Conservation (phyloP, 2,888 invertebrate species). For the Trisateles emortualis region DNA sequence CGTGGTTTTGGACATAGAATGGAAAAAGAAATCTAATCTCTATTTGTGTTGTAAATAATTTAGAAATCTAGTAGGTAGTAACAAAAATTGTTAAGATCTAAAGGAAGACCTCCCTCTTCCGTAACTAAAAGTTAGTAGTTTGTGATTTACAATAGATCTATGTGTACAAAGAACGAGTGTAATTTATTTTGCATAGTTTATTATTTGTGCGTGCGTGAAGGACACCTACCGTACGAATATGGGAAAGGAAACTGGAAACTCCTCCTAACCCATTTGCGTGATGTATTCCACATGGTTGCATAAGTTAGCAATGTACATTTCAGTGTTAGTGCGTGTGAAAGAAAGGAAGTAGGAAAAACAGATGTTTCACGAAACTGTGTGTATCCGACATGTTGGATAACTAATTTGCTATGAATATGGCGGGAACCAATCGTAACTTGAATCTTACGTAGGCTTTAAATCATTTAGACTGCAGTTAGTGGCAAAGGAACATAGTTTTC, state of each 20-base stretch:
- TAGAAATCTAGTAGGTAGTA: too few species aligned
- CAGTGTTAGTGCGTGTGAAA: slow-evolving; percentile 60
- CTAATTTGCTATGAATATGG: slow-evolving; percentile 22
- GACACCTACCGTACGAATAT: neutral
- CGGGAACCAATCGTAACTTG: slow-evolving; percentile 21
- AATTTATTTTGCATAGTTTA: neutral
- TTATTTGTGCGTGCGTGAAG: neutral
- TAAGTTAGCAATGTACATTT: slow-evolving; percentile 48
- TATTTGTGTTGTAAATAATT: too few species aligned
- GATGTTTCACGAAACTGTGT: slow-evolving; percentile 23
- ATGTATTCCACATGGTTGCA: slow-evolving; percentile 63
- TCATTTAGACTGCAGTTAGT: slow-evolving; percentile 7
- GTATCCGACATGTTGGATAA: slow-evolving; percentile 52
- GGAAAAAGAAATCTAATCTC: too few species aligned
- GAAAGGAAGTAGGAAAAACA: slow-evolving; percentile 71
- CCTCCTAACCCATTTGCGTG: slow-evolving; percentile 57
- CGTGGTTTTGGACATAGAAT: too few species aligned
- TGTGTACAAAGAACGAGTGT: too few species aligned
- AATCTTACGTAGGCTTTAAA: slow-evolving; percentile 12
- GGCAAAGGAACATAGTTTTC: slow-evolving; percentile 9
- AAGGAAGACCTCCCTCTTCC: too few species aligned
- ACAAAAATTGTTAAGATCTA: too few species aligned
- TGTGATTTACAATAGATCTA: too few species aligned
- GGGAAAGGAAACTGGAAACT: slow-evolving; percentile 26
- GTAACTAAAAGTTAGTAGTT: too few species aligned